Base-by-base conservation (phyloP, 1,140 invertebrate genomes). In the Scaptomyza hsui region DNA sequence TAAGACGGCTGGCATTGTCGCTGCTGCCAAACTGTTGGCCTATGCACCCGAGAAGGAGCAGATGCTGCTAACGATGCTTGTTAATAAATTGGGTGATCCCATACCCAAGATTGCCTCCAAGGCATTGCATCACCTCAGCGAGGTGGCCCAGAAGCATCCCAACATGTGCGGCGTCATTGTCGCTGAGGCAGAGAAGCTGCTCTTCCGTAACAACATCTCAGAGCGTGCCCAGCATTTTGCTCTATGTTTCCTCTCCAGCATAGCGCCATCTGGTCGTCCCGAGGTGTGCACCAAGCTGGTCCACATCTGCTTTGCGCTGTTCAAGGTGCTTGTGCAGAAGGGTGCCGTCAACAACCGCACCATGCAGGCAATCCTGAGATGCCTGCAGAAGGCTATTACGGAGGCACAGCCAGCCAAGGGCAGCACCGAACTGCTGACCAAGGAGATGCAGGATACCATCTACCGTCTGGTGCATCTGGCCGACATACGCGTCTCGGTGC, bases 51-150 rank as follows among this genome's bases (percentile, higher is more conserved):
- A 99, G 91, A 95, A 97, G 91, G 98, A 99, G 92, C 92, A 97
- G 93, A 94, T 95, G 88, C 90, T 99, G 19, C 90, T 99, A 2
- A 93, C 94, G 0, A 94, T 95, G 79, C 91, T 99, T 19, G 95
- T 99, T 0, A 99, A 99, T 88, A 99, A 99, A 93, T 93, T 99
- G 12, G 98, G 98, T 39, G 98, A 99, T 92, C 98, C 98, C 1
- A 93, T 94, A 1, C 94, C 95, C 63, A 96, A 97, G 91, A 94
- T 99, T 0, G 97, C 96, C 0, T 96, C 97, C 0, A 97, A 97
- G 92, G 94, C 96, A 0, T 94, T 97, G 35, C 96, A 97, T 92
- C 95, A 97, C 75, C 92, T 99, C n/a, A 95, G 94, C 41, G 95
- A 96, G 82, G 90, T 99, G 1, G 92, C 99, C n/a, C 93, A 94